These are phyloP conservation scores for Ophiothrix spiculata DNA, from an alignment of 35 echinoderm and acorn worm genomes.

Conservation along the genomic window DNA sequence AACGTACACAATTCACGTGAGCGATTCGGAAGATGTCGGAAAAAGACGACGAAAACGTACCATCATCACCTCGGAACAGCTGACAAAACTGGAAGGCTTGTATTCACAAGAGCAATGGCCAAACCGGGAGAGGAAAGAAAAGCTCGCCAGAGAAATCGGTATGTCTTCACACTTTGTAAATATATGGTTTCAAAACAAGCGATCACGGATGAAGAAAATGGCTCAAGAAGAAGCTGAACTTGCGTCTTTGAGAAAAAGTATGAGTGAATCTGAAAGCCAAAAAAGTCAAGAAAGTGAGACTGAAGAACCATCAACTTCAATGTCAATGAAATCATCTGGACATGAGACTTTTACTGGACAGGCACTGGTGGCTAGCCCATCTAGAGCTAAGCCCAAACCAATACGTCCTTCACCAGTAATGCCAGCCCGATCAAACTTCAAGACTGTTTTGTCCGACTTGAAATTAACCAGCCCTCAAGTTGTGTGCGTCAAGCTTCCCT, in stretches of 20 bases:
- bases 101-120: conserved; percentile 83
- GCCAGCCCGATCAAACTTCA: neutral
- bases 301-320: neutral
- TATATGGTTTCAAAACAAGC: conserved; percentile 97
- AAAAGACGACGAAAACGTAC: conserved; percentile 62
- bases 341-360: neutral
- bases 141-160: conserved; percentile 61
- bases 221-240: conserved; percentile 55
- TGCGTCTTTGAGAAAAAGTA: conserved; percentile 6
- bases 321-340: neutral
- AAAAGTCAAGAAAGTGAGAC: neutral
- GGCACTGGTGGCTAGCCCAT: neutral
- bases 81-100: conserved; percentile 60
- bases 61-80: conserved; percentile 61
- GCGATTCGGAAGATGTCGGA: neutral
- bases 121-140: conserved; percentile 63
- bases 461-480: neutral
- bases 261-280: neutral
- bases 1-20: neutral
- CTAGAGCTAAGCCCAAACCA: neutral
- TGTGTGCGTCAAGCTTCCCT: neutral
- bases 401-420: neutral
- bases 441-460: neutral
- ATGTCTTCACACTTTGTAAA: conserved; percentile 89
- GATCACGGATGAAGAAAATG: conserved; percentile 67